Conservation (phyloP, 2,113 vertebrate genomes). For the Hirundichthys speculiger region DNA sequence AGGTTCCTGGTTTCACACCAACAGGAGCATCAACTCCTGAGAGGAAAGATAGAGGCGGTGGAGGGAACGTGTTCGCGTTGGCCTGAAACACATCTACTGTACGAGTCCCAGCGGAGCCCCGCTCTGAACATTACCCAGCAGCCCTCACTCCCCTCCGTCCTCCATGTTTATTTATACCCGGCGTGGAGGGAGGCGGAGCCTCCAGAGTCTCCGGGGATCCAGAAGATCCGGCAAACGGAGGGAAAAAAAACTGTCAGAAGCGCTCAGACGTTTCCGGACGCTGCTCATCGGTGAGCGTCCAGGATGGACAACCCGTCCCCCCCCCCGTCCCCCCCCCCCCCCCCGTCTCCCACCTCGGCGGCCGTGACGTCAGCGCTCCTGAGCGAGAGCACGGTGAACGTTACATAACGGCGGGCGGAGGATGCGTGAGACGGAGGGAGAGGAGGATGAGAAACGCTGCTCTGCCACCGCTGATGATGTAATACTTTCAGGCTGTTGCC, state of each 20-base stretch:
- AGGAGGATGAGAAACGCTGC: constrained; percentile 16
- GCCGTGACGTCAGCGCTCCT: constrained; percentile 29
- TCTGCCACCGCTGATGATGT: constrained; percentile 53
- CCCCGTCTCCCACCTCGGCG: neutral
- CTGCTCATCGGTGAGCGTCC: no score
- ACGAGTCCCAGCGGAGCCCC: constrained; percentile 27
- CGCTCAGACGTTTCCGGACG: no score
- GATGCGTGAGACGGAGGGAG: neutral
- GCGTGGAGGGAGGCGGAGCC: constrained; percentile 45
- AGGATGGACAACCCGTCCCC: neutral
- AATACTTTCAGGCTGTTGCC: constrained; percentile 61
- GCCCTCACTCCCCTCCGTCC: constrained; percentile 16
- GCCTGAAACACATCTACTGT: constrained; percentile 36
- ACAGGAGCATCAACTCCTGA: no score
- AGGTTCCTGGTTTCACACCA: no score
- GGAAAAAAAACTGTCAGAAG: constrained; percentile 14
- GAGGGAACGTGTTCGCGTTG: constrained; percentile 3
- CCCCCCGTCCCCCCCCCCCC: neutral
- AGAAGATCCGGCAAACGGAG: constrained; percentile 40
- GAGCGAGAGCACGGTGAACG: constrained; percentile 4
- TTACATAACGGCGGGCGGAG: constrained; percentile 21
- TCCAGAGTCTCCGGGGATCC: constrained; percentile 51
- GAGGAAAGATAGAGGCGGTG: constrained; percentile 1
- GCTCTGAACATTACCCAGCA: neutral
- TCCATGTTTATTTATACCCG: constrained; percentile 59